These are phyloP conservation scores for Nomada ferruginata DNA, from an alignment of 2,888 invertebrate species.

Conservation along the genomic window DNA sequence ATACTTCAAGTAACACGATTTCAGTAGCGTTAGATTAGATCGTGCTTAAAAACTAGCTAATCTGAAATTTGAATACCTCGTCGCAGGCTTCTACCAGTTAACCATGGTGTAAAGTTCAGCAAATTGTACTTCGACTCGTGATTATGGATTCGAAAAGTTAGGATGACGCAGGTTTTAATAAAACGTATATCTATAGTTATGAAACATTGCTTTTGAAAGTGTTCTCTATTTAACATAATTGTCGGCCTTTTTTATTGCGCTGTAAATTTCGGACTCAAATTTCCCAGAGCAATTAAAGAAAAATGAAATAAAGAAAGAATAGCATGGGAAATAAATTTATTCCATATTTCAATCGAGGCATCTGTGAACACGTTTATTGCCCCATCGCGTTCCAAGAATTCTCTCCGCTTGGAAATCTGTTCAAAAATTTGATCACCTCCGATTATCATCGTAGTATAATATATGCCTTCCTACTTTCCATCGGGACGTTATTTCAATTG, in stretches of 20 bases:
- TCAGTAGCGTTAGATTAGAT: neutral
- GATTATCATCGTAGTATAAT: no score
- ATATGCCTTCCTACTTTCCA: no score
- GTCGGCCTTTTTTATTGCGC: neutral
- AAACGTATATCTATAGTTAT: neutral
- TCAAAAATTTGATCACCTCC: no score
- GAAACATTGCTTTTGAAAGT: conserved; percentile 5
- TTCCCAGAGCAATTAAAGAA: neutral
- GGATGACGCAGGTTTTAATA: neutral
- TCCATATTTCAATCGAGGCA: no score
- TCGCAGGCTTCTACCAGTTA: neutral
- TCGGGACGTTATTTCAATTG: no score
- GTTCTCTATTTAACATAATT: conserved; percentile 6
- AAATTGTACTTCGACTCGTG: conserved; percentile 3
- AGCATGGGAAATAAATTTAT: no score
- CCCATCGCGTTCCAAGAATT: no score
- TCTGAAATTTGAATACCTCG: neutral
- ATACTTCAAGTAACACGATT: neutral
- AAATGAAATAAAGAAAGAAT: neutral
- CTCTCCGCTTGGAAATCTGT: no score
- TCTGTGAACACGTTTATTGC: no score
- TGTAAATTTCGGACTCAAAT: neutral
- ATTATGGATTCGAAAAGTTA: conserved; percentile 17
- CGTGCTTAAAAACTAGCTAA: neutral
- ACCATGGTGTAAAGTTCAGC: neutral